These are phyloP conservation scores for Catostomus latipinnis DNA, from an alignment of 2,797 vertebrate genomes.

Conservation along the genomic window DNA sequence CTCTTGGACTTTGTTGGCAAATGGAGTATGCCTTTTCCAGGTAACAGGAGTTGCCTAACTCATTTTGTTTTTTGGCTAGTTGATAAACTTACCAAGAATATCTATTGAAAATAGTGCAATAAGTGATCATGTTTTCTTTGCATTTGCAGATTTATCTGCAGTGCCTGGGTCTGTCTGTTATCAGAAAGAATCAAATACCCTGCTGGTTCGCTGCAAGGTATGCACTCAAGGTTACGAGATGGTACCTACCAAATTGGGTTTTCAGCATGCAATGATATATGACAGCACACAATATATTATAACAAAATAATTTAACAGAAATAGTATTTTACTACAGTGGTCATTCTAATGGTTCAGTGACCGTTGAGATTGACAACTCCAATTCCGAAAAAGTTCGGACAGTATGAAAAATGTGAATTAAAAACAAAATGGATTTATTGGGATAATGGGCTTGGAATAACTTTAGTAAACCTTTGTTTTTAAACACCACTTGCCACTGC, in stretches of 20 bases:
- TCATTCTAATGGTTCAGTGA: no score
- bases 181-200: constrained; percentile 76
- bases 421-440: no score
- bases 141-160: constrained; percentile 59
- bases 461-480: no score
- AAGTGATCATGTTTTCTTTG: not conserved
- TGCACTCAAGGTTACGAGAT: constrained; percentile 19
- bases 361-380: no score
- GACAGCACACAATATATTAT: no score
- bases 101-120: not conserved
- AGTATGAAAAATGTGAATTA: no score
- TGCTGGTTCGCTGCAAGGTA: constrained; percentile 91
- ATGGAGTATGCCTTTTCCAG: constrained; percentile 75
- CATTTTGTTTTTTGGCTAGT: not conserved
- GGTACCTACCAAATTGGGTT: not conserved
- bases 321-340: no score
- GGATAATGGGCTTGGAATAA: no score
- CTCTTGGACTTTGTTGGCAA: constrained; percentile 87
- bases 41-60: constrained; percentile 68
- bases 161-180: constrained; percentile 84
- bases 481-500: no score
- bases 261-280: no score
- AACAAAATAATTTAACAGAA: no score
- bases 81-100: not conserved
- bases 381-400: no score